Base-by-base conservation (phyloP, 2,113 vertebrate genomes). In the Phainopepla nitens region DNA sequence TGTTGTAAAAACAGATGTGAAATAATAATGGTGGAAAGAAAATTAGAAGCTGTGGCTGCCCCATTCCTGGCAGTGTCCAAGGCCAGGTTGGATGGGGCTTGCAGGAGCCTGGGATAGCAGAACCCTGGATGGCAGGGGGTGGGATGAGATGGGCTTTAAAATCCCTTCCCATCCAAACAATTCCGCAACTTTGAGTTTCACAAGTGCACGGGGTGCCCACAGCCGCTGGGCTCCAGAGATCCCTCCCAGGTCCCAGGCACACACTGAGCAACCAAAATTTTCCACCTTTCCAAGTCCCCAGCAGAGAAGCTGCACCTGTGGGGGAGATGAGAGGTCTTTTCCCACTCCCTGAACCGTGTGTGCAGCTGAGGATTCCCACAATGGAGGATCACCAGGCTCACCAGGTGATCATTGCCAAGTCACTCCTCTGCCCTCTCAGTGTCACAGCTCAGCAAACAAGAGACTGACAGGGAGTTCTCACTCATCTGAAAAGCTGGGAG, bases 351-450 rank as follows among this genome's bases (percentile, higher is more conserved):
- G 8, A n/a, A 0, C 49, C 20, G 6, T 5, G 21, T 9, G 51
- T 71, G 39, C 45, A 70, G 47, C 8, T 23, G 10, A 35, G 54
- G 51, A 47, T 41, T 66, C 56, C 44, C 33, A 28, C 0, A 36
- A 21, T 3, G 23, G 39, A 60, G n/a, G 25, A 13, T 31, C 27
- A 11, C 56, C 0, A 0, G 72, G 42, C 51, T 70, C 45, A 4
- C 0, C 0, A 51, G 27, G 14, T 4, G 15, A 42, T 35, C 54
- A 8, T 1, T 56, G 49, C 23, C 41, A 31, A 36, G 69, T 14
- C 54, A 42, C 23, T 9, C 25, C 31, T 15, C 41, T 29, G 13
- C 51, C 14, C 57, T 49, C 57, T 60, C 87, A 11, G 25, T 8
- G 73, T 19, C 2, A 0, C 24, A 61, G 66, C 42, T 45, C 42